Evolutionary conservation across 1,140 invertebrate species (phyloP).

Genomic region (Berghia stephanieae): DNA sequence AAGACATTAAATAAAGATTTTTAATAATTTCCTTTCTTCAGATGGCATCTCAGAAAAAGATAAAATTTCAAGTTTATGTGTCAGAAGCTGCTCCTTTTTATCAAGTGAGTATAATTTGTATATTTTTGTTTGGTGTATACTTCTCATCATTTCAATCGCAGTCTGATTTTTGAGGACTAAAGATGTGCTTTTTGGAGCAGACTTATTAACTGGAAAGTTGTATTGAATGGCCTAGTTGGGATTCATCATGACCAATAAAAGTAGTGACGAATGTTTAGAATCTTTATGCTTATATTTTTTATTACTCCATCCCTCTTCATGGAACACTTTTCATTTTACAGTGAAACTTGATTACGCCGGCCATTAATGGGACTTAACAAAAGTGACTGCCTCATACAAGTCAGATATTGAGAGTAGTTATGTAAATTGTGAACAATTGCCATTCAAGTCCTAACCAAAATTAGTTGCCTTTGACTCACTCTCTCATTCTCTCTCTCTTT

Average conservation of each 20-base stretch:
- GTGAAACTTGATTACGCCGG: too few species aligned
- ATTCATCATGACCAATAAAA: not conserved
- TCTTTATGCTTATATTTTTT: not conserved
- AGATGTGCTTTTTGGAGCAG: not conserved
- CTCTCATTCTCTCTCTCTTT: too few species aligned
- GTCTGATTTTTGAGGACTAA: not conserved
- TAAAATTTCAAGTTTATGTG: conserved; percentile 86
- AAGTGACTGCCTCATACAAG: too few species aligned
- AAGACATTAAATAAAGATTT: too few species aligned
- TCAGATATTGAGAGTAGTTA: too few species aligned
- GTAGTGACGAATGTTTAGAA: not conserved
- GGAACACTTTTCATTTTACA: too few species aligned
- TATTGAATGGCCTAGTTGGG: not conserved
- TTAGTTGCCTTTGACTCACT: too few species aligned
- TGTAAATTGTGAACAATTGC: too few species aligned
- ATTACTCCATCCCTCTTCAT: too few species aligned
- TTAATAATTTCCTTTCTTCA: conserved; percentile 52
- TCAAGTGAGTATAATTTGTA: conserved; percentile 70
- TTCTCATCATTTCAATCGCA: not conserved
- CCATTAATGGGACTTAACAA: too few species aligned
- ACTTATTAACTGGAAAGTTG: not conserved
- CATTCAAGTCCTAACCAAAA: too few species aligned
- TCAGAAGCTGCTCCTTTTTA: conserved; percentile 83
- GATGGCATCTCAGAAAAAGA: conserved; percentile 74
- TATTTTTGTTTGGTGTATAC: not conserved